Evolutionary conservation across 1,140 invertebrate genomes (phyloP).

Genomic region (Neodiprion lecontei): DNA sequence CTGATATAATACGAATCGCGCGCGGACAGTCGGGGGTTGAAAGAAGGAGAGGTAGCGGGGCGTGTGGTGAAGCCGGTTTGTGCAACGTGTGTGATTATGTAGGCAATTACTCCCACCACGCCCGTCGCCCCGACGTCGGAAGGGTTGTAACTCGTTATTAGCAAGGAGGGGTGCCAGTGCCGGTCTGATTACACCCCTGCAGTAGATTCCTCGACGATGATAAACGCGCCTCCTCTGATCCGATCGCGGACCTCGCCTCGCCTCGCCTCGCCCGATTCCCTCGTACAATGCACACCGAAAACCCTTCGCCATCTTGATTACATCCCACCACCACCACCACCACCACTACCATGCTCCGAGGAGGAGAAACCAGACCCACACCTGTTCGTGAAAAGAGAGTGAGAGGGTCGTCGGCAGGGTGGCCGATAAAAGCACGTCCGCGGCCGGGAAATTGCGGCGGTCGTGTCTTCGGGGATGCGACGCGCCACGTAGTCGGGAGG

Average conservation of each 20-base stretch:
- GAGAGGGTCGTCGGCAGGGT: background rate
- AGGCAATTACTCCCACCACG: constrained; percentile 53
- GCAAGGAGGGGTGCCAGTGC: constrained; percentile 33
- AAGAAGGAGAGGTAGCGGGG: background rate
- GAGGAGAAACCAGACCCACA: constrained; percentile 36
- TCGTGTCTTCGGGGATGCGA: background rate
- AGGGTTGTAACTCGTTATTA: constrained; percentile 59
- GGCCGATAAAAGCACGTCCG: background rate
- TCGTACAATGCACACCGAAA: background rate
- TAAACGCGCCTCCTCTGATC: constrained; percentile 46
- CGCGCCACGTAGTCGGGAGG: background rate
- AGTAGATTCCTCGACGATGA: constrained; percentile 51
- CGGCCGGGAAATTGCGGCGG: background rate
- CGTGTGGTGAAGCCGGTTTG: constrained; percentile 36
- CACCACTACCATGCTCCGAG: constrained; percentile 1
- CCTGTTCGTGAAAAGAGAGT: constrained; percentile 16
- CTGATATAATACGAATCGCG: too few species aligned
- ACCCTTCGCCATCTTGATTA: constrained; percentile 3
- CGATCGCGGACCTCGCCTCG: constrained; percentile 30
- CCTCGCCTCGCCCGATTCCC: constrained; percentile 17
- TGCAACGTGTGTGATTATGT: constrained; percentile 56
- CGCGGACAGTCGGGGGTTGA: too few species aligned
- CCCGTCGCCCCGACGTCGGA: constrained; percentile 21
- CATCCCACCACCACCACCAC: background rate
- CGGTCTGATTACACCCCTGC: constrained; percentile 50